phyloP scores from a whole-genome alignment of 2,113 vertebrate species.

The Mormoops blainvillei region DNA sequence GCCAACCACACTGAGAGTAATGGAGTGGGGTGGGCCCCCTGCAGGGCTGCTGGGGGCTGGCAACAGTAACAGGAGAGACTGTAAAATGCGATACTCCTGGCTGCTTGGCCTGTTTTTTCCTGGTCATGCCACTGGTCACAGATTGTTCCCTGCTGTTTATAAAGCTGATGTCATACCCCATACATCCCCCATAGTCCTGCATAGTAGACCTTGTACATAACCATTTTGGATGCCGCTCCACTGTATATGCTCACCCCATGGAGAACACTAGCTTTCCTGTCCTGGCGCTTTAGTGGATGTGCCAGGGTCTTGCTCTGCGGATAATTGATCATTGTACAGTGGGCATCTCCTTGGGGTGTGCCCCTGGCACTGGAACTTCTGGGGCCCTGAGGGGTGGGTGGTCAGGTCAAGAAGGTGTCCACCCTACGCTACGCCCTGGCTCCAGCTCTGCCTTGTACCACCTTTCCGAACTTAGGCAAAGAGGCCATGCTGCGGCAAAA shows the following conservation, averaged over 20 bases:
- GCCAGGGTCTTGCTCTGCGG: not conserved
- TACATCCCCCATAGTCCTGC: not conserved
- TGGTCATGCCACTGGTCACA: too few species aligned
- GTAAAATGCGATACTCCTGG: not conserved
- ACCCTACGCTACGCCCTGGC: not conserved
- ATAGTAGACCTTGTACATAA: rapidly evolving
- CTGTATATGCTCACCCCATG: rapidly evolving
- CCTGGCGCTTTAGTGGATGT: rapidly evolving
- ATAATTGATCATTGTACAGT: rapidly evolving
- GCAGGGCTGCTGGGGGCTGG: not conserved
- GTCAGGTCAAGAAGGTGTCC: not conserved
- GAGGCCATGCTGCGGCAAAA: slow-evolving; percentile 93
- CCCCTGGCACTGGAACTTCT: not conserved
- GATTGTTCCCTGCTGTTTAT: not conserved
- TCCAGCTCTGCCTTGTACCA: not conserved
- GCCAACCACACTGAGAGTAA: rapidly evolving
- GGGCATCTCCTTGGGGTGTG: not conserved
- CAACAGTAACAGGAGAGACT: not conserved
- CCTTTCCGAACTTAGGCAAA: slow-evolving; percentile 83
- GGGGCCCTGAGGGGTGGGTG: not conserved
- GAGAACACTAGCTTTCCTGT: not conserved
- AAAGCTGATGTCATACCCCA: rapidly evolving
- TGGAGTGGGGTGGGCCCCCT: too few species aligned
- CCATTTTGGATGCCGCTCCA: not conserved
- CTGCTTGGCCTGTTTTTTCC: not conserved